Evolutionary conservation across 2,888 invertebrate species (phyloP), one percentile per base, ranked within the genome.

Genomic region (Fabriciana adippe): DNA sequence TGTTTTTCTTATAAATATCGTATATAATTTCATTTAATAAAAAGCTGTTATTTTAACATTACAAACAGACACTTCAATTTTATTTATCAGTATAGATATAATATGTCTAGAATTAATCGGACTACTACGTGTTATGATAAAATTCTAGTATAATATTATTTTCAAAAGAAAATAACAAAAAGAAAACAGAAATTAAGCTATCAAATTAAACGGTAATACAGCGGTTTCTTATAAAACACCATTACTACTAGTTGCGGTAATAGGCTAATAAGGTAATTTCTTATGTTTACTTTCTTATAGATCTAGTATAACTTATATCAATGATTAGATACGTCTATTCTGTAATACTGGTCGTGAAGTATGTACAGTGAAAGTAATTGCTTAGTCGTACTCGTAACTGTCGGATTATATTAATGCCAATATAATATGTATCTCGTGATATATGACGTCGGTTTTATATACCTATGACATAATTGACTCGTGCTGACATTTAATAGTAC

Each of bases 261-360:
- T 51, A 54, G 53, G 67, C 69, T 66, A 66, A 69, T 64, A 47
- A 64, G 66, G 31, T 51, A 35, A 69, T 70, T 59, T 62, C 67
- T 65, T 47, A 50, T 50, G 45, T 72, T 72, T 67, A 70, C 73
- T 73, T 74, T 74, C 74, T 72, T 71, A 63, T 66, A 66, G 67
- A 61, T 60, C 67, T 67, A 16, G 69, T 67, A 72, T 70, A 70
- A 72, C 48, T 59, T 47, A 76, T 73, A 74, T 21, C 62, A 64
- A 48, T 53, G 74, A 80, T 80, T 77, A 74, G 78, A 78, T 75
- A 78, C 74, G 73, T 71, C 63, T 64, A 56, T 76, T 74, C 74
- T 73, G 73, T 73, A 73, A 72, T 70, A 67, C 74, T 74, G 71
- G 73, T 75, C 76, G 75, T 76, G 74, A 77, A 73, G 73, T 73